phyloP scores from a whole-genome alignment of 2,888 invertebrate species.

The Pristionchus entomophagus region DNA sequence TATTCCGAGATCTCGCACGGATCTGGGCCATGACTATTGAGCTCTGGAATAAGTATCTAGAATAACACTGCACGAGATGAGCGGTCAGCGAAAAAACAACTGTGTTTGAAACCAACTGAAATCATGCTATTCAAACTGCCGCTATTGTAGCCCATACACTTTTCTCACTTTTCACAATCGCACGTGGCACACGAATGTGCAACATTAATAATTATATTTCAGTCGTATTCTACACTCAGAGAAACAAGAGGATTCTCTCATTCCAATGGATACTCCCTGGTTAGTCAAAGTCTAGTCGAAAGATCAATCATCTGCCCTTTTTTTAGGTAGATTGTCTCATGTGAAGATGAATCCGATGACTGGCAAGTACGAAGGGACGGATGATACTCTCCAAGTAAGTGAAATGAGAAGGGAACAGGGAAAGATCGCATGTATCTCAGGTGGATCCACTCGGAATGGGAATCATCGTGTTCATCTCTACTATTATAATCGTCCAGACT shows the following conservation, averaged over 20 bases:
- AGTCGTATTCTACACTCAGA: constrained; percentile 97
- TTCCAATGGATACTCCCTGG: constrained; percentile 84
- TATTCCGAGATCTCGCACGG: too few relatives aligned
- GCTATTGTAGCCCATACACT: too few relatives aligned
- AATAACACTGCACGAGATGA: too few relatives aligned
- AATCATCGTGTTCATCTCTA: constrained; percentile 73
- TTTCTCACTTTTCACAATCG: too few relatives aligned
- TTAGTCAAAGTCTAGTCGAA: not conserved
- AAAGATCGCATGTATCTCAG: constrained; percentile 60
- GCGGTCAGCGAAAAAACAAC: too few relatives aligned
- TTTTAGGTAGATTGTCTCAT: constrained; percentile 64
- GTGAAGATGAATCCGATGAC: constrained; percentile 73
- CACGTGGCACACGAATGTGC: too few relatives aligned
- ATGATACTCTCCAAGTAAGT: constrained; percentile 76
- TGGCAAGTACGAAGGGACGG: constrained; percentile 69
- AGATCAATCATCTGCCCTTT: not conserved
- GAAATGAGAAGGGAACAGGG: not conserved
- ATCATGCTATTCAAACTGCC: too few relatives aligned
- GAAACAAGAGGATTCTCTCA: constrained; percentile 95
- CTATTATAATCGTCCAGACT: constrained; percentile 72
- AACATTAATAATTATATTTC: too few relatives aligned
- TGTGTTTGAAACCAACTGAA: too few relatives aligned
- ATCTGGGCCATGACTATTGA: too few relatives aligned
- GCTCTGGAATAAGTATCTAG: too few relatives aligned
- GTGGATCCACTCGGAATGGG: constrained; percentile 90